Evolutionary conservation across 2,888 invertebrate genomes (phyloP).

Genomic region (Abscondita cerata): DNA sequence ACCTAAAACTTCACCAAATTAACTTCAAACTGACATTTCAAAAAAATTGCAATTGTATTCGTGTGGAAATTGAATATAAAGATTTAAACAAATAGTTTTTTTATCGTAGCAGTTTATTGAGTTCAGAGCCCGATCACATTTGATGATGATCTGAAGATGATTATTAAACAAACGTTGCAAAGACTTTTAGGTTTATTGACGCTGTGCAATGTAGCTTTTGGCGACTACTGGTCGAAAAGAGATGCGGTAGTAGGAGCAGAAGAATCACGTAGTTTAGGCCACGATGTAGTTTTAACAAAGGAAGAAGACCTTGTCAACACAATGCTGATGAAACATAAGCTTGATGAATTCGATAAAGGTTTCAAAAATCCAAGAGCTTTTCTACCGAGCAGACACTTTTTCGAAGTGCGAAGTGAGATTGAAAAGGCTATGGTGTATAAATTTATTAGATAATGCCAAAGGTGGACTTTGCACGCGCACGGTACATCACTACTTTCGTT

Average conservation of each 20-base stretch:
- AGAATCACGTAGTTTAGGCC: constrained; percentile 15
- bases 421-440: constrained; percentile 68
- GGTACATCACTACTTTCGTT: constrained; percentile 68
- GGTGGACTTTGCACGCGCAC: constrained; percentile 75
- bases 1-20: too few species aligned
- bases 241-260: constrained; percentile 25
- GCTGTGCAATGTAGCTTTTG: constrained; percentile 13
- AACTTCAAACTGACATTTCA: too few species aligned
- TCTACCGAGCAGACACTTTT: constrained; percentile 71
- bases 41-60: too few species aligned
- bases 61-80: too few species aligned
- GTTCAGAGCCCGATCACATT: too few species aligned
- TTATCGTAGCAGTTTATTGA: too few species aligned
- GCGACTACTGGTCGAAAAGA: constrained; percentile 36
- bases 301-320: constrained; percentile 48
- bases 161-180: too few species aligned
- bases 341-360: constrained; percentile 46
- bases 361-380: constrained; percentile 56
- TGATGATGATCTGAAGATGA: too few species aligned
- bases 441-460: constrained; percentile 76
- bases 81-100: too few species aligned
- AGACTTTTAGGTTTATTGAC: not conserved
- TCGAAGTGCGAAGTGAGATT: constrained; percentile 65
- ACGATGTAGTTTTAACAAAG: constrained; percentile 38
- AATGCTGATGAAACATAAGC: constrained; percentile 47